phyloP scores from a whole-genome alignment of 2,888 invertebrate species.

The Agonopterix subpropinquella region DNA sequence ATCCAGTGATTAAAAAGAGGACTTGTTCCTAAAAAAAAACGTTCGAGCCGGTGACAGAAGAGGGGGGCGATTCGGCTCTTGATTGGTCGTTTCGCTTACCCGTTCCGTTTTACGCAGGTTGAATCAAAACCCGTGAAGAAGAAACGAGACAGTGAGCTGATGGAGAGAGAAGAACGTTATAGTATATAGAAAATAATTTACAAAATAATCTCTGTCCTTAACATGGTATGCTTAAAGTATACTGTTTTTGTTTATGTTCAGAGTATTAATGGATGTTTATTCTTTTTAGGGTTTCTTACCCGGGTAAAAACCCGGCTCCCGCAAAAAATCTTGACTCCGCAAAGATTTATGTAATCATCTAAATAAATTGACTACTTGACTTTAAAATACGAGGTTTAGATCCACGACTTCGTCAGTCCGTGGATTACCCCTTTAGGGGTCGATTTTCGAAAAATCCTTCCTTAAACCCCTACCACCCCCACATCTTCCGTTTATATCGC shows the following conservation, averaged over 20 bases:
- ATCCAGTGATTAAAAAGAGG: constrained; percentile 13
- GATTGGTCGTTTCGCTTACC: constrained; percentile 62
- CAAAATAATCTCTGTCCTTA: not conserved
- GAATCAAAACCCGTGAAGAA: constrained; percentile 66
- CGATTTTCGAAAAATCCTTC: too few species aligned
- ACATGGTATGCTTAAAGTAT: constrained; percentile 5
- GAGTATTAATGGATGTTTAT: constrained; percentile 10
- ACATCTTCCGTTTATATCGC: too few species aligned
- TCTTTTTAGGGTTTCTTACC: too few species aligned
- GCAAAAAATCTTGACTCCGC: too few species aligned
- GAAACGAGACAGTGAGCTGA: constrained; percentile 3
- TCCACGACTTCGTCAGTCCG: too few species aligned
- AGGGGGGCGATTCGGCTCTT: constrained; percentile 64
- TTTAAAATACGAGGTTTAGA: too few species aligned
- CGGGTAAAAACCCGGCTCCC: too few species aligned
- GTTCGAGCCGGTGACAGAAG: constrained; percentile 57
- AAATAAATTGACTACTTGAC: too few species aligned
- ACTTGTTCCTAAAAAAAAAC: constrained; percentile 16
- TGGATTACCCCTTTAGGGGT: too few species aligned
- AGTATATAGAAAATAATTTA: constrained; percentile 1
- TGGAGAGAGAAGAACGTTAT: constrained; percentile 10
- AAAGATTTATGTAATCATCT: too few species aligned
- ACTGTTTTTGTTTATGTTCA: constrained; percentile 12
- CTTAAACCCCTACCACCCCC: too few species aligned
- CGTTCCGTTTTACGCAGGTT: constrained; percentile 73